These are phyloP conservation scores for Amazona guildingii DNA, from an alignment of 2,113 vertebrate species.

Conservation along the genomic window DNA sequence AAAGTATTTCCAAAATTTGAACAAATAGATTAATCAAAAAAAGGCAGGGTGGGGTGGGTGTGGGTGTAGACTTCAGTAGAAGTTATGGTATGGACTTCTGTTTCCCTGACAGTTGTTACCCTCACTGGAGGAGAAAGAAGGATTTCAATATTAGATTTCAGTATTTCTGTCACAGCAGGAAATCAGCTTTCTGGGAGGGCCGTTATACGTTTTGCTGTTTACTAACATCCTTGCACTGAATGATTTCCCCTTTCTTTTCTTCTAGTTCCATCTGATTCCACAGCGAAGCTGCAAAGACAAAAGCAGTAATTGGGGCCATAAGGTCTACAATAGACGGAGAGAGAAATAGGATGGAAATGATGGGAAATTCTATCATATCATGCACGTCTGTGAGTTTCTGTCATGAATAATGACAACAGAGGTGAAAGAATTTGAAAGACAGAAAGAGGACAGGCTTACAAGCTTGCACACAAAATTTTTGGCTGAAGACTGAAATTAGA, in stretches of 20 bases:
- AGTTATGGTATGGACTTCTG: neutral
- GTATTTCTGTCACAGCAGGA: neutral
- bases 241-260: neutral
- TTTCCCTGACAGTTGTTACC: neutral
- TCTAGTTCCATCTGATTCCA: neutral
- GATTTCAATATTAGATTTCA: neutral
- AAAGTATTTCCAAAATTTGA: neutral
- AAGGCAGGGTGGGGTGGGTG: too few species aligned
- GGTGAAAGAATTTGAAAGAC: neutral
- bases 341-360: neutral
- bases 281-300: neutral
- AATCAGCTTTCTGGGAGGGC: neutral
- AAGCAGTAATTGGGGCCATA: neutral
- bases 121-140: neutral
- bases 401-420: neutral
- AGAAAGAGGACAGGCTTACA: neutral
- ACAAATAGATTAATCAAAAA: neutral
- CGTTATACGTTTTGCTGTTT: neutral
- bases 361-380: neutral
- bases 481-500: neutral
- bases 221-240: neutral
- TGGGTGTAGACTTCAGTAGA: neutral
- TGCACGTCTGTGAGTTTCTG: neutral
- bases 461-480: neutral
- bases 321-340: neutral